Evolutionary conservation across 2,113 vertebrate genomes (phyloP).

Genomic region (Gracilinanus agilis): DNA sequence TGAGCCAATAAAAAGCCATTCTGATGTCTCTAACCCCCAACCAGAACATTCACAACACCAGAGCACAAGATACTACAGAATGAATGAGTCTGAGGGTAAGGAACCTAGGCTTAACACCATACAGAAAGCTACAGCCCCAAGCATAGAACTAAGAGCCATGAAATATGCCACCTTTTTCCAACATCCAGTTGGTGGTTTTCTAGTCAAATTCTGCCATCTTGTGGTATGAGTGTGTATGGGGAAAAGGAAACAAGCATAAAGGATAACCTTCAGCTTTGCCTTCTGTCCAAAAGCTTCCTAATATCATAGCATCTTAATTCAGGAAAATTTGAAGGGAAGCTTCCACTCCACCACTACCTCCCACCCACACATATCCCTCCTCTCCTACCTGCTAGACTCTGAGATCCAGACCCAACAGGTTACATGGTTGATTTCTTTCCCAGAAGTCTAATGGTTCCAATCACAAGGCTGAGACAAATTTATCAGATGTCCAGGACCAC

Average conservation of each 20-base stretch:
- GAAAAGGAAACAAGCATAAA: not conserved
- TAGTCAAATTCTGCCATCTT: slow-evolving; percentile 79
- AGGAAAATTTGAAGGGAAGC: not conserved
- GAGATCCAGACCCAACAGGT: not conserved
- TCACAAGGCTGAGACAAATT: not conserved
- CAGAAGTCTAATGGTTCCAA: not conserved
- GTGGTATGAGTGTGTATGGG: slow-evolving; percentile 4
- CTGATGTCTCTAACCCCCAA: not conserved
- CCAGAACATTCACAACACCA: not conserved
- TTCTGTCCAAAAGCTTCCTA: not conserved
- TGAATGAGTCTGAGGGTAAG: not conserved
- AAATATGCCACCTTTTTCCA: not conserved
- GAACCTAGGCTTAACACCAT: not conserved
- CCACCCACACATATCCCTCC: not conserved
- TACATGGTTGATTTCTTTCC: not conserved
- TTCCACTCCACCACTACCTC: not conserved
- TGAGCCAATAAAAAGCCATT: not conserved
- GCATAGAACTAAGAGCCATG: not conserved
- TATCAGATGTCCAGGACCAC: not conserved
- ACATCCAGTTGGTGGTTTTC: slow-evolving; percentile 44
- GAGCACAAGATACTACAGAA: accelerated
- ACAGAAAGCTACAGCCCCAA: not conserved
- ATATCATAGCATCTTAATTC: not conserved
- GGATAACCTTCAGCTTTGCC: not conserved
- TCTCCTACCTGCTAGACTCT: not conserved